A percentile compares a stretch with the other conserved stretches of the same genome.
These are phyloP conservation scores for Ochlodes sylvanus DNA, from an alignment of 2,888 invertebrate species.

Conservation along the genomic window DNA sequence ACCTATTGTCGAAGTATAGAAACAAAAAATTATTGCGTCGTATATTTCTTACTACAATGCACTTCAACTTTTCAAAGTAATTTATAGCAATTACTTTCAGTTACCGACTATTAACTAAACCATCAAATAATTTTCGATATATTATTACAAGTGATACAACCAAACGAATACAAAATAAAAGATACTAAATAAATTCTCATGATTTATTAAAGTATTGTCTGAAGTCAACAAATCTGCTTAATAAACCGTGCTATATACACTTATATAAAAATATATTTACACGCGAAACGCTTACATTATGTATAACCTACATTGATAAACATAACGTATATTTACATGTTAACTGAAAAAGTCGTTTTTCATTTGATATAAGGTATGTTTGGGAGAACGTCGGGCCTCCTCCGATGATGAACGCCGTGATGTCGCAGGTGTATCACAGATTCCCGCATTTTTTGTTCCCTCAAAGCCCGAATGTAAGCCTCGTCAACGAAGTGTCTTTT, in stretches of 20 bases:
- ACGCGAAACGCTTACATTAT: conserved; percentile 57
- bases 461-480: conserved; percentile 68
- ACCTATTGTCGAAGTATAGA: no score
- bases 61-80: no score
- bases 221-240: conserved; percentile 65
- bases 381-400: conserved; percentile 68
- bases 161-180: conserved; percentile 48
- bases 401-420: conserved; percentile 73
- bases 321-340: conserved; percentile 45
- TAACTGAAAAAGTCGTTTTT: conserved; percentile 30
- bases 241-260: conserved; percentile 59
- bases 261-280: conserved; percentile 72
- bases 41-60: no score
- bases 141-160: background rate
- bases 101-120: no score
- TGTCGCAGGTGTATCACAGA: conserved; percentile 77
- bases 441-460: conserved; percentile 76
- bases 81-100: no score
- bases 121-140: background rate
- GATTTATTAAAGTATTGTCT: conserved; percentile 66
- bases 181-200: conserved; percentile 49
- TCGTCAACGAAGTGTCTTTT: conserved; percentile 68
- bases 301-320: conserved; percentile 55
- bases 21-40: no score
- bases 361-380: conserved; percentile 72